Base-by-base conservation (phyloP, 2,113 vertebrate species). In the Mobula hypostoma region DNA sequence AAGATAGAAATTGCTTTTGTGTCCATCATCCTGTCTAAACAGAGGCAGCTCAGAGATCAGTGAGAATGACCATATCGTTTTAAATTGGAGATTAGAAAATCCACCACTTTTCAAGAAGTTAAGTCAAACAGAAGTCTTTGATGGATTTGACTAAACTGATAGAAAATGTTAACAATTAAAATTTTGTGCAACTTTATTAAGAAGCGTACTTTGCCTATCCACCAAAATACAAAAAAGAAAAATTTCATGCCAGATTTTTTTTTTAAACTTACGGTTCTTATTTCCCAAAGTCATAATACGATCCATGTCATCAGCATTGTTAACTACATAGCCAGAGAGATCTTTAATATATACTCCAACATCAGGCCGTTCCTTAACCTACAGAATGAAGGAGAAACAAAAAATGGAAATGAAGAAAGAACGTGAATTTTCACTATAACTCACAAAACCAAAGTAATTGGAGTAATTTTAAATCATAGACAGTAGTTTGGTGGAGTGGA, bases 251-350 rank as follows among this genome's bases (percentile, higher is more conserved):
- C 48, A 85, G 29, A 85, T 58, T 27, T 21, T 58, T 92, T 92
- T 92, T 92, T 66, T 27, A 72, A 93, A 96, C 98, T 97, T 97
- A 99, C 99, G 98, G 95, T 99, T 99, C 97, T 99, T 99, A 96
- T 99, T 98, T 66, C 99, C 99, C 82, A 99, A 95, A 12, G 98
- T 99, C 99, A 99, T 99, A 95, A 99, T 99, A 94, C 98, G 97
- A 96, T 99, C 99, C 99, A 99, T 99, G 94, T 99, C 99, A 91
- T 99, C 99, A 85, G 99, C 99, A 95, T 99, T 99, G 96, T 99
- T 99, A 68, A 99, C 99, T 0, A 99, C 98, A n/a, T 99, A 99
- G 90, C 98, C 98, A 94, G 98, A 98, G 24, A 99, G 97, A 95
- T 99, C 99, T 97, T 99, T 99, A 96, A 99, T 99, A 95, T 99